Base-by-base conservation (phyloP, 2,888 invertebrate genomes). In the Lithophane socia region DNA sequence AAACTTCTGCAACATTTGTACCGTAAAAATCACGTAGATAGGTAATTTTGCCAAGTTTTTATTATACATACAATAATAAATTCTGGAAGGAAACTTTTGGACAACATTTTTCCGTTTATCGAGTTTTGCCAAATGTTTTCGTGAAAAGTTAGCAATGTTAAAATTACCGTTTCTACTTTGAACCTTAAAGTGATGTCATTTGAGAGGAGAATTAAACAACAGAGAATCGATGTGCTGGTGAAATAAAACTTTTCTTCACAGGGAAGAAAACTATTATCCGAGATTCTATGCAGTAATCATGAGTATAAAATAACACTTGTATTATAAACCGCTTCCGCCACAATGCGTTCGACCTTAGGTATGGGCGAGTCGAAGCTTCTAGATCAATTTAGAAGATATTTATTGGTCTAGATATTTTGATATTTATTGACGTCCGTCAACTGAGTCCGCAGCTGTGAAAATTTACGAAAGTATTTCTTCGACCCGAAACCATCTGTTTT, bases 1-100 rank as follows among this genome's bases (percentile, higher is more conserved):
- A 83, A 83, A 83, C 69, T 83, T 82, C 42, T 73, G 69, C 37
- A 73, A 83, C 73, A 77, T 81, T 81, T 74, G 77, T 63, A 73
- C 69, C 78, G 74, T 73, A 82, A 85, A 77, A 82, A 78, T 83
- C 86, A 75, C 72, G 82, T 83, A 75, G 82, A 75, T 83, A 70
- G 82, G 78, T 82, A 82, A 75, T 78, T 83, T 73, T 70, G 1
- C 37, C 8, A 83, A 85, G 44, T 85, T 83, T 82, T 78, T 83
- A 78, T 66, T 70, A 69, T 70, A 75, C 70, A 82, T 65, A 80
- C 68, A 61, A 74, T 84, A 73, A 69, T 75, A 84, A 82, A 73
- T 82, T 75, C n/a, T 9, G 68, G 24, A 37, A 44, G 21, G 47
- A 68, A 83, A 77, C 67, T 77, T 85, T 60, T 74, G n/a, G n/a